Percentiles rank a stretch among this genome's conserved stretches.
Conservation (phyloP, 23 tunicate genomes). For the Halocynthia roretzi region DNA sequence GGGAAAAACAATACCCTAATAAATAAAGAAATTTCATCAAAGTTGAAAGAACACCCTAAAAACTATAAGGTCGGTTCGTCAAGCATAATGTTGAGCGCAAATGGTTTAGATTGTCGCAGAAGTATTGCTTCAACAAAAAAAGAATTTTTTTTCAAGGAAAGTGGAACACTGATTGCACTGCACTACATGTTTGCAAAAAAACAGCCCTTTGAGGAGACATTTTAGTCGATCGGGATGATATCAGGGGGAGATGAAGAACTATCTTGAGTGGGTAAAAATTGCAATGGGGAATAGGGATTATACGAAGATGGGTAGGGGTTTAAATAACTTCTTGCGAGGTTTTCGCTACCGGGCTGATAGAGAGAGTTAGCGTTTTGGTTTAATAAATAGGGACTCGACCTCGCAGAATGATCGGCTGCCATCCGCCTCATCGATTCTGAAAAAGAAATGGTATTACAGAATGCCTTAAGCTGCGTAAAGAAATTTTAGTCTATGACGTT, state of each 20-base stretch:
- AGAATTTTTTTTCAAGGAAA: too few species aligned
- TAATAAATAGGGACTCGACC: constrained; percentile 11
- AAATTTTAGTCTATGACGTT: too few species aligned
- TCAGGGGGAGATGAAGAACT: not conserved
- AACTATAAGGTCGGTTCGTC: too few species aligned
- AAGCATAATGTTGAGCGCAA: too few species aligned
- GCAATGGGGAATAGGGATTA: not conserved
- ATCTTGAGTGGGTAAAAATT: not conserved
- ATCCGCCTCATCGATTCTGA: not conserved
- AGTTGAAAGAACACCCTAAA: too few species aligned
- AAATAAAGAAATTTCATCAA: too few species aligned
- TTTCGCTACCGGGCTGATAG: not conserved
- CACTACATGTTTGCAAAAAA: not conserved
- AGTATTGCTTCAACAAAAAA: too few species aligned
- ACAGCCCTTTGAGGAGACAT: not conserved
- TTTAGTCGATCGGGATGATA: constrained; percentile 19
- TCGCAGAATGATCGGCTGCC: constrained; percentile 10
- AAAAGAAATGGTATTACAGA: not conserved
- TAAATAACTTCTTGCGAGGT: not conserved
- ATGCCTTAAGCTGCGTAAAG: not conserved
- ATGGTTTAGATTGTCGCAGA: too few species aligned
- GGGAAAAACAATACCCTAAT: too few species aligned
- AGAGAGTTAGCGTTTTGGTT: not conserved
- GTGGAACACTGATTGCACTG: too few species aligned
- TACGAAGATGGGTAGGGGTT: not conserved